Evolutionary conservation across 1,140 invertebrate species (phyloP), one percentile per base, ranked within the genome.

Genomic region (Acromyrmex charruanus): DNA sequence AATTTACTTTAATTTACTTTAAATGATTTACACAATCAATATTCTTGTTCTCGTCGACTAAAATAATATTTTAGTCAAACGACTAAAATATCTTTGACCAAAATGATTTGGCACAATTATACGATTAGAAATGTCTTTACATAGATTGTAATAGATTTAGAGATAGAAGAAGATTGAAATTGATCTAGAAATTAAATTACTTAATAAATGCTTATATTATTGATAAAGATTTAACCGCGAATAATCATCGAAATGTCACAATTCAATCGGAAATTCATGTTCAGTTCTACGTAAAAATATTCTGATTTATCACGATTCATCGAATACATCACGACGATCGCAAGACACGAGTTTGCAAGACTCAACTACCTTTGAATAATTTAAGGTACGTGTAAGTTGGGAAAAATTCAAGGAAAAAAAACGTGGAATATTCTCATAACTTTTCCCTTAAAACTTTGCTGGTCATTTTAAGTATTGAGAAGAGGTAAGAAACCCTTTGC

Each of bases 381-480:
- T 75, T 58, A 84, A 63, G 1, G 1, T 9, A 9, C 18, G 5
- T 21, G 55, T 14, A 74, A 75, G 25, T 28, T 25, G 10, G 39
- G 21, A 51, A 58, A 63, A 28, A 31, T 25, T 68, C 25, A 51
- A 68, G 2, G 10, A 6, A 71, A 49, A 59, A 59, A 63, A 74
- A 49, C 3, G 49, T 14, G 21, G 39, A 49, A 18, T 53, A 35
- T 53, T 82, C n/a, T 31, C 25, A 9, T 63, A 84, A 84, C 80
- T 84, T 84, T 61, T 74, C 44, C 3, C 14, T 63, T 63, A 59
- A 61, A 84, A 84, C 69, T 63, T 49, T 31, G 58, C 12, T 72
- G 28, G 18, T 51, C 44, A 75, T 75, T 84, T 84, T 75, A 84
- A 84, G 69, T 49, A 49, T 25, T 61, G n/a, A 53, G 51, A 25